These are phyloP conservation scores for Volucella inflata DNA, from an alignment of 2,888 invertebrate genomes.

Conservation along the genomic window DNA sequence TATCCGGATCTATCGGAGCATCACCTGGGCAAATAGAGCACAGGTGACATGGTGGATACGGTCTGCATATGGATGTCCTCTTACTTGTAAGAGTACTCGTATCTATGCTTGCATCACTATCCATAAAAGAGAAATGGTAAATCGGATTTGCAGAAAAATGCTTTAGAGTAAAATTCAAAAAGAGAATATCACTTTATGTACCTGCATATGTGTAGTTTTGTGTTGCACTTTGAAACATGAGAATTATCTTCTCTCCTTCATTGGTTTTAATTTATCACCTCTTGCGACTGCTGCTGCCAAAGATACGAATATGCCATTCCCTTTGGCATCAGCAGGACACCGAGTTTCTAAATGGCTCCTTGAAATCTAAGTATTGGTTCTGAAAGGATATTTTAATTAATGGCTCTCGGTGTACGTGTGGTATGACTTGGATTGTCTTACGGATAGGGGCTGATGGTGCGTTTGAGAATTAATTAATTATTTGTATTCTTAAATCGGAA, in stretches of 20 bases:
- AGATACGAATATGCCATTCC: constrained; percentile 20
- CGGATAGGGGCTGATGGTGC: constrained; percentile 22
- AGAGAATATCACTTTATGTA: constrained; percentile 12
- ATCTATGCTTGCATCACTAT: constrained; percentile 20
- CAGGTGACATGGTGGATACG: constrained; percentile 56
- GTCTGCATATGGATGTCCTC: constrained; percentile 33
- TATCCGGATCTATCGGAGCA: constrained; percentile 18
- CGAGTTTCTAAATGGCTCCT: not conserved
- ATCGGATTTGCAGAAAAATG: constrained; percentile 34
- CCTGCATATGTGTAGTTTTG: not conserved
- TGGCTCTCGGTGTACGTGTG: constrained; percentile 13
- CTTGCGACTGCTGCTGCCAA: constrained; percentile 30
- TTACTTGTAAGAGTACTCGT: too few relatives aligned
- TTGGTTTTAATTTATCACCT: constrained; percentile 67
- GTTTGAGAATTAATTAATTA: constrained; percentile 57
- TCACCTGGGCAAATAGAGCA: constrained; percentile 25
- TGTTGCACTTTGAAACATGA: constrained; percentile 5
- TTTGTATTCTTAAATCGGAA: constrained; percentile 11
- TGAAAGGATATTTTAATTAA: constrained; percentile 42
- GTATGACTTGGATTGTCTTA: constrained; percentile 2
- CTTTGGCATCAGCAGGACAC: not conserved
- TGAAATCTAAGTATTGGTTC: not conserved
- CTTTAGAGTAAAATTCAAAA: constrained; percentile 30
- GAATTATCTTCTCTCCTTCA: constrained; percentile 53
- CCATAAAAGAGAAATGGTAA: constrained; percentile 55